These are phyloP conservation scores for Agrochola lota DNA, from an alignment of 2,888 invertebrate genomes.

Conservation along the genomic window DNA sequence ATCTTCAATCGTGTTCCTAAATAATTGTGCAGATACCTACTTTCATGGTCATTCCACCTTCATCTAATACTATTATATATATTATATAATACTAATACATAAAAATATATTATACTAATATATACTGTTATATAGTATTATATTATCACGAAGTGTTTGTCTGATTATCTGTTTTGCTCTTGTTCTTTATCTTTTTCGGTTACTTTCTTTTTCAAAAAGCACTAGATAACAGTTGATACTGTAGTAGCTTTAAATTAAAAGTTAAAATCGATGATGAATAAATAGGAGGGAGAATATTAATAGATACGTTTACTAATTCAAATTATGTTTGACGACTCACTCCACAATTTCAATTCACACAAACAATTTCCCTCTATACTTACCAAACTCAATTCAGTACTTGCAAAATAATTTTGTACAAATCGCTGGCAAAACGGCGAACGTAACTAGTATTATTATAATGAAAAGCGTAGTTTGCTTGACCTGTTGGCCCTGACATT, in stretches of 20 bases:
- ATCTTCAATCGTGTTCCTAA: conserved; percentile 41
- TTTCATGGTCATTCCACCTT: conserved; percentile 49
- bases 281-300: background rate
- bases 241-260: background rate
- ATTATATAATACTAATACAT: too few species aligned
- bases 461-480: conserved; percentile 63
- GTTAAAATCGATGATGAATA: background rate
- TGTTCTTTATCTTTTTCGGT: background rate
- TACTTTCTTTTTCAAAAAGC: background rate
- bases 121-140: too few species aligned
- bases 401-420: conserved; percentile 34
- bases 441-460: conserved; percentile 56
- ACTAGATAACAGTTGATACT: background rate
- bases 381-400: conserved; percentile 28
- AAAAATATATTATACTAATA: too few species aligned
- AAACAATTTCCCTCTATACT: background rate
- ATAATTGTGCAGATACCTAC: conserved; percentile 23
- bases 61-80: too few species aligned
- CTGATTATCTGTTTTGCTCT: background rate
- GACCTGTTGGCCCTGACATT: conserved; percentile 80
- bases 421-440: conserved; percentile 37
- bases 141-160: conserved; percentile 12
- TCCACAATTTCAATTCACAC: background rate
- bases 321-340: background rate
- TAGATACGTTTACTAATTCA: background rate